Base-by-base conservation (phyloP, 2,113 vertebrate genomes). In the Sinocyclocheilus anshuiensis region DNA sequence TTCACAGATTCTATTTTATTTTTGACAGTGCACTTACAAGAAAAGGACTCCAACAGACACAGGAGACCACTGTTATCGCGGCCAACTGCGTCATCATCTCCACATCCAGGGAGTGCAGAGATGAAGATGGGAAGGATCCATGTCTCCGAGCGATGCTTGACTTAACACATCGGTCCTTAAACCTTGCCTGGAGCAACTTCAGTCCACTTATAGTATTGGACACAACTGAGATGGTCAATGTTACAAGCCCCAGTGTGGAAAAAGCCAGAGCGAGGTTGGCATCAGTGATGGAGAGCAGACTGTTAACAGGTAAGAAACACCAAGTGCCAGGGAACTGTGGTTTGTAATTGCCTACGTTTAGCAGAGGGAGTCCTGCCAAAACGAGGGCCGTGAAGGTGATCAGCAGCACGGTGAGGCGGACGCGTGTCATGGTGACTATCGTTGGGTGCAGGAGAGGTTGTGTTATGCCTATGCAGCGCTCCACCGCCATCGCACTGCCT, bases 31-130 rank as follows among this genome's bases (percentile, higher is more conserved):
- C 83, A 94, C 96, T 95, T 87, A 97, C 96, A 91, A 97, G 93
- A 89, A 97, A 92, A 4, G 96, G 96, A 78, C 94, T 94, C 95
- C 96, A 97, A 92, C 95, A 97, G 88, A 97, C 90, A 89, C 95
- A 96, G 29, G 96, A 97, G 59, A 96, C 95, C 84, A 95, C 86
- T 83, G 95, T 97, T 91, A 97, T 94, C 29, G 92, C 93, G n/a
- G 93, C 92, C 53, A 97, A 91, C 90, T 97, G 96, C 22, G 87
- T 93, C 92, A 97, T 94, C 95, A 97, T 96, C 86, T 97, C 96
- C 69, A 96, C 90, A 72, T 97, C 96, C 86, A 96, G 92, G 0
- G 94, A 94, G 33, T 84, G 91, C 42, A 89, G 84, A 50, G 89
- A 63, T 0, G 91, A 89, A 42, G 88, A 83, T 39, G 88, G 83